Evolutionary conservation across 2,888 invertebrate species (phyloP).

Genomic region (Hyalella azteca): DNA sequence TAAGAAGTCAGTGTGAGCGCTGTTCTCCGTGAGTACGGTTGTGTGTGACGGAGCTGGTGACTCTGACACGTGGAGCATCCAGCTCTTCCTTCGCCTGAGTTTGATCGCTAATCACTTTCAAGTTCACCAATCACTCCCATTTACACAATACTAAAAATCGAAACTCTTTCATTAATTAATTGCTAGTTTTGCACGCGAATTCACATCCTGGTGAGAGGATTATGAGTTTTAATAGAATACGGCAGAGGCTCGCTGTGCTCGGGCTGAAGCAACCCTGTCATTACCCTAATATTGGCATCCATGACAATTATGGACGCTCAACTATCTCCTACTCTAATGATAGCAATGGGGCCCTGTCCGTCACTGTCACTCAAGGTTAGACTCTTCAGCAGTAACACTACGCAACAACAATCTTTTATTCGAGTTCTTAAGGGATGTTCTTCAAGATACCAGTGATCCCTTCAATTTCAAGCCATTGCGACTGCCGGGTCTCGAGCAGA

Average conservation of each 20-base stretch:
- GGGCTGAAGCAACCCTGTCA: conserved; percentile 21
- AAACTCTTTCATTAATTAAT: background rate
- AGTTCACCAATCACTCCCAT: too few species aligned
- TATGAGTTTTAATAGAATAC: conserved; percentile 2
- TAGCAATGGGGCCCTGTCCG: conserved; percentile 13
- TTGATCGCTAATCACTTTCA: conserved; percentile 1
- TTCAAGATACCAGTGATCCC: too few species aligned
- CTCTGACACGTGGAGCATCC: conserved; percentile 37
- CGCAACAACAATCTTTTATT: background rate
- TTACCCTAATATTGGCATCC: conserved; percentile 30
- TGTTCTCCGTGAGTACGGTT: conserved; percentile 24
- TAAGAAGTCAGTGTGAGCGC: conserved; percentile 18
- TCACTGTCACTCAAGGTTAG: conserved; percentile 31
- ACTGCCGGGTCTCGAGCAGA: too few species aligned
- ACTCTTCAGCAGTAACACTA: background rate
- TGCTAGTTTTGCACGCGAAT: background rate
- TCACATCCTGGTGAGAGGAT: background rate
- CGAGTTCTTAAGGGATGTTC: too few species aligned
- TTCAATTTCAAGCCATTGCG: too few species aligned
- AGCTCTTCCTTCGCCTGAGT: background rate
- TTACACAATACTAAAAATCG: background rate
- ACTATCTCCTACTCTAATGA: conserved; percentile 26
- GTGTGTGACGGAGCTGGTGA: background rate
- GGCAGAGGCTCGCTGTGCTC: background rate
- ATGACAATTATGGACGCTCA: conserved; percentile 31